These are phyloP conservation scores for Drosophila serrata DNA, from an alignment of 1,140 invertebrate species.

Conservation along the genomic window DNA sequence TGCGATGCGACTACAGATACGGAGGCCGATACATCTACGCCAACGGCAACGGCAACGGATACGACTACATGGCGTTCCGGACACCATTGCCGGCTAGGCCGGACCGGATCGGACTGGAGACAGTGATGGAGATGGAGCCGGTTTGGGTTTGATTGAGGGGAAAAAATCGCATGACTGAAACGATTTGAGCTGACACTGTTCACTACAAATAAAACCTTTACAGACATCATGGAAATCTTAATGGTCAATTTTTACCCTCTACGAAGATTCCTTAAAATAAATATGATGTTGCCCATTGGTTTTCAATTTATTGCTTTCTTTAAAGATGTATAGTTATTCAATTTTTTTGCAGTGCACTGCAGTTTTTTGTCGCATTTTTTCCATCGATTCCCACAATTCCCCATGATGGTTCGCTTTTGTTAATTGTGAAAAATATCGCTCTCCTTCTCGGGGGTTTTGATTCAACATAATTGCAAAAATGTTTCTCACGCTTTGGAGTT, in stretches of 20 bases:
- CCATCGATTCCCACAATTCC: conserved; percentile 59
- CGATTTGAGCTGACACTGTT: conserved; percentile 67
- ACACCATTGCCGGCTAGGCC: conserved; percentile 35
- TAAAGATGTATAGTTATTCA: background rate
- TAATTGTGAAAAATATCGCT: conserved; percentile 79
- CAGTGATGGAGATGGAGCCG: conserved; percentile 18
- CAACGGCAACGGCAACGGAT: conserved; percentile 60
- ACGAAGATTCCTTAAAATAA: background rate
- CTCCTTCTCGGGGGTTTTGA: conserved; percentile 73
- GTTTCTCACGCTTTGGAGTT: conserved; percentile 84
- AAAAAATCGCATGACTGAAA: conserved; percentile 76
- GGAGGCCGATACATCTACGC: conserved; percentile 39
- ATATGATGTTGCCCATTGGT: background rate
- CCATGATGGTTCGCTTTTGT: conserved; percentile 56
- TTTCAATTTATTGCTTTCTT: background rate
- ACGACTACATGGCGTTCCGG: conserved; percentile 79
- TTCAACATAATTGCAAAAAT: conserved; percentile 76
- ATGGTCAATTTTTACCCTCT: too few species aligned
- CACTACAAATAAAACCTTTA: conserved; percentile 26
- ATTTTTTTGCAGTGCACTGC: conserved; percentile 25
- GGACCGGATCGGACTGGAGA: conserved; percentile 39
- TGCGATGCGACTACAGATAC: conserved; percentile 58
- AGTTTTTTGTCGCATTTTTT: conserved; percentile 46
- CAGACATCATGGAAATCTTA: background rate
- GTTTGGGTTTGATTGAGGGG: conserved; percentile 34